Conservation (phyloP, 2,113 vertebrate genomes). For the Mesitornis unicolor region DNA sequence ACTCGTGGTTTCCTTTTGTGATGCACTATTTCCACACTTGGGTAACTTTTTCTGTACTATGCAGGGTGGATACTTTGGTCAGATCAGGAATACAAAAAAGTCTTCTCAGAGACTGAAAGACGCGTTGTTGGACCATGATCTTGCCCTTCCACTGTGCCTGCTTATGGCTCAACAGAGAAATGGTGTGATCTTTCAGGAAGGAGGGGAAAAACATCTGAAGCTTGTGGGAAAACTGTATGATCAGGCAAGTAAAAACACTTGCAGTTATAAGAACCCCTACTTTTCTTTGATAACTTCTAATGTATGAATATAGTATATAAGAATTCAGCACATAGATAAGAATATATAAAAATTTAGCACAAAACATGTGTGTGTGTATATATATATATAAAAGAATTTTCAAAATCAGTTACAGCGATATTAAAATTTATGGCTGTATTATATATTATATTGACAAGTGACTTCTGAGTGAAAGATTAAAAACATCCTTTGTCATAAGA, state of each 20-base stretch:
- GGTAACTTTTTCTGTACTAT: neutral
- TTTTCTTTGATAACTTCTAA: neutral
- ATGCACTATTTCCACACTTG: neutral
- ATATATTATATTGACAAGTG: neutral
- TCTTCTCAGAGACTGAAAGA: slow-evolving; percentile 97
- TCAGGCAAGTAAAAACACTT: slow-evolving; percentile 78
- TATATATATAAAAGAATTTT: neutral
- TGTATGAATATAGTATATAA: neutral
- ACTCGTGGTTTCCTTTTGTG: neutral
- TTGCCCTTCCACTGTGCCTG: slow-evolving; percentile 92
- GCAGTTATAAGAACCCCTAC: neutral
- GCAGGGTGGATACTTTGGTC: slow-evolving; percentile 98
- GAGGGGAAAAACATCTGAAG: slow-evolving; percentile 97
- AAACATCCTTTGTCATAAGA: neutral
- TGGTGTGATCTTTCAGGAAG: slow-evolving; percentile 94
- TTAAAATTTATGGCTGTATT: neutral
- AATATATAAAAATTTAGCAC: neutral
- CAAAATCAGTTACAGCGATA: neutral
- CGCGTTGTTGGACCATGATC: slow-evolving; percentile 89
- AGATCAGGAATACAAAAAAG: slow-evolving; percentile 98
- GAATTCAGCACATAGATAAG: neutral
- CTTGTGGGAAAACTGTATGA: slow-evolving; percentile 97
- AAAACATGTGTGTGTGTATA: too few relatives aligned
- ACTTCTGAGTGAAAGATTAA: neutral
- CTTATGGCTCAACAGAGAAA: slow-evolving; percentile 97